A percentile compares a stretch with the other conserved stretches of the same genome.
Evolutionary conservation across 2,113 vertebrate species (phyloP).

Genomic region (Dendrocopos noguchii): DNA sequence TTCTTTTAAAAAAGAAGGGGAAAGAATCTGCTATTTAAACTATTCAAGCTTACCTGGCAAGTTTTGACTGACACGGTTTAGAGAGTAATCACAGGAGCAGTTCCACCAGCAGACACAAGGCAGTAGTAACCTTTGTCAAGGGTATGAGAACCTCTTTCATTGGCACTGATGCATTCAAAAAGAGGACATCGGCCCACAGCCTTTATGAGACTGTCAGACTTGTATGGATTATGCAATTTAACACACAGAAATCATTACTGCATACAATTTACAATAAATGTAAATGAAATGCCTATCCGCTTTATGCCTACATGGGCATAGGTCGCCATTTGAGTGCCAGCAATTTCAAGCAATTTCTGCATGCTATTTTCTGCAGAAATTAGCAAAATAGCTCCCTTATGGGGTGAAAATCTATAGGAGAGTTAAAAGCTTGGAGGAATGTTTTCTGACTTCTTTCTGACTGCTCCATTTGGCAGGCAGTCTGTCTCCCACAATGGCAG

Average conservation of each 20-base stretch:
- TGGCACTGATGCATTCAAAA: constrained; percentile 36
- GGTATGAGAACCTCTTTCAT: neutral
- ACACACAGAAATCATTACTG: constrained; percentile 54
- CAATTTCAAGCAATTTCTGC: constrained; percentile 59
- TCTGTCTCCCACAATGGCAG: neutral
- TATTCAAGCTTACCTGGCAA: neutral
- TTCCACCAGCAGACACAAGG: neutral
- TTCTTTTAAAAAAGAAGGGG: neutral
- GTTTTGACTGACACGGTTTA: neutral
- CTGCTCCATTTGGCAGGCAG: neutral
- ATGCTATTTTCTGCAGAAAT: constrained; percentile 26
- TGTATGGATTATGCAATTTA: constrained; percentile 65
- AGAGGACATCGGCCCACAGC: neutral
- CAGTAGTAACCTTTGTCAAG: neutral
- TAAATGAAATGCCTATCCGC: constrained; percentile 47
- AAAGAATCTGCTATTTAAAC: neutral
- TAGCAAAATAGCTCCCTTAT: constrained; percentile 10
- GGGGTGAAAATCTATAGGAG: constrained; percentile 14
- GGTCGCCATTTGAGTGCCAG: constrained; percentile 46
- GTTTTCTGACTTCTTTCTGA: neutral
- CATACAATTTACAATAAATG: constrained; percentile 16
- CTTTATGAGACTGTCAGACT: constrained; percentile 44
- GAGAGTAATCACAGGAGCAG: neutral
- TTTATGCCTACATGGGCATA: constrained; percentile 34
- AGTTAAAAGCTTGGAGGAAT: neutral